phyloP scores from a whole-genome alignment of 2,797 vertebrate genomes.

The Esox masquinongy region DNA sequence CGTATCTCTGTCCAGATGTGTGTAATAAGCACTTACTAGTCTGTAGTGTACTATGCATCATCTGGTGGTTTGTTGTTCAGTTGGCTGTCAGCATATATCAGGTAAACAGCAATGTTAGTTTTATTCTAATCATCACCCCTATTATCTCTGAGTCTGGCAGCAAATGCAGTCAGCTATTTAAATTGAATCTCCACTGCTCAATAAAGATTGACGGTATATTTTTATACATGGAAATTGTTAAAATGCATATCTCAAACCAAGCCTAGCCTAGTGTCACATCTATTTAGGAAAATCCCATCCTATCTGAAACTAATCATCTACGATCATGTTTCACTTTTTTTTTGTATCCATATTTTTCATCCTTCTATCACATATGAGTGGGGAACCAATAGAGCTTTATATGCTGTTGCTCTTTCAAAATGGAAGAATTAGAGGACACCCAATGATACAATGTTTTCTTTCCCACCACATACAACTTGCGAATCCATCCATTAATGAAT shows the following conservation, averaged over 20 bases:
- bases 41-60: conserved; percentile 47
- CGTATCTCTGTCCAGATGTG: conserved; percentile 51
- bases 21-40: conserved; percentile 58
- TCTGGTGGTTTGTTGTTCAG: conserved; percentile 23
- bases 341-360: conserved; percentile 32
- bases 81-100: conserved; percentile 39
- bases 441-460: conserved; percentile 17
- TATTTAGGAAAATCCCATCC: conserved; percentile 33
- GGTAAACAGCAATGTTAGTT: conserved; percentile 43
- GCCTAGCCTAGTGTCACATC: conserved; percentile 43
- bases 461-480: neutral
- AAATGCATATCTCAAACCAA: conserved; percentile 33
- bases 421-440: conserved; percentile 13
- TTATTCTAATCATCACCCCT: conserved; percentile 28
- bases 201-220: conserved; percentile 34
- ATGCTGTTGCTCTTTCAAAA: conserved; percentile 5
- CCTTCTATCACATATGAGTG: conserved; percentile 30
- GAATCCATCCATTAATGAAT: neutral
- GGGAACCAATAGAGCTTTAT: conserved; percentile 33
- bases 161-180: conserved; percentile 16
- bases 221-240: conserved; percentile 48
- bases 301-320: conserved; percentile 45
- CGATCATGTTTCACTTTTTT: conserved; percentile 40
- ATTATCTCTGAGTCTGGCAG: conserved; percentile 19
- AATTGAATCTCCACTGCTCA: conserved; percentile 44